phyloP scores from a whole-genome alignment of 2,113 vertebrate species.

The Erpornis zantholeuca region DNA sequence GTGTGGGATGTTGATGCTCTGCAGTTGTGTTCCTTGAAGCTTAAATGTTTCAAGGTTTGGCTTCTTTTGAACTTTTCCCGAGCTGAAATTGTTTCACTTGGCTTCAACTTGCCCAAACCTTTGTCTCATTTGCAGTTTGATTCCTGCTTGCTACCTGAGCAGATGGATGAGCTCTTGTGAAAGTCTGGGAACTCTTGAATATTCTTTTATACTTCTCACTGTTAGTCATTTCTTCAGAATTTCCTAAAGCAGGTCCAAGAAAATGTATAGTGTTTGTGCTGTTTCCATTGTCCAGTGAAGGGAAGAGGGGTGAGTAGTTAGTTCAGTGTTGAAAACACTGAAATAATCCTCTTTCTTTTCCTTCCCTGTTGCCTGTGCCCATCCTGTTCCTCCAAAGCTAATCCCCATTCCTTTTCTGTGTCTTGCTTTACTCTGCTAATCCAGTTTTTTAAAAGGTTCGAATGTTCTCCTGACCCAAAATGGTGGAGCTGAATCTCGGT shows the following conservation, averaged over 20 bases:
- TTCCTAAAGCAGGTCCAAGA: not conserved
- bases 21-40: not conserved
- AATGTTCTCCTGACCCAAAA: not conserved
- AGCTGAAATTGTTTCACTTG: not conserved
- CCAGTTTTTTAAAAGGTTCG: not conserved
- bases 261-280: not conserved
- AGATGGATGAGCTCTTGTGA: not conserved
- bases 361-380: not conserved
- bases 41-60: not conserved
- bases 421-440: not conserved
- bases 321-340: not conserved
- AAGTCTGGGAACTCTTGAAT: not conserved
- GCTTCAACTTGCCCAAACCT: not conserved
- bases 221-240: not conserved
- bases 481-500: not conserved
- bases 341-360: not conserved
- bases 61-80: not conserved
- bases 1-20: not conserved
- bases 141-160: not conserved
- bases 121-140: not conserved
- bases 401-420: not conserved
- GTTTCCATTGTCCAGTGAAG: not conserved
- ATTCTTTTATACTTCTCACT: not conserved
- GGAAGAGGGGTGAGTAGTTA: not conserved
- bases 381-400: not conserved